phyloP scores from a whole-genome alignment of 2,888 invertebrate genomes.

The Stratiomys singularior region DNA sequence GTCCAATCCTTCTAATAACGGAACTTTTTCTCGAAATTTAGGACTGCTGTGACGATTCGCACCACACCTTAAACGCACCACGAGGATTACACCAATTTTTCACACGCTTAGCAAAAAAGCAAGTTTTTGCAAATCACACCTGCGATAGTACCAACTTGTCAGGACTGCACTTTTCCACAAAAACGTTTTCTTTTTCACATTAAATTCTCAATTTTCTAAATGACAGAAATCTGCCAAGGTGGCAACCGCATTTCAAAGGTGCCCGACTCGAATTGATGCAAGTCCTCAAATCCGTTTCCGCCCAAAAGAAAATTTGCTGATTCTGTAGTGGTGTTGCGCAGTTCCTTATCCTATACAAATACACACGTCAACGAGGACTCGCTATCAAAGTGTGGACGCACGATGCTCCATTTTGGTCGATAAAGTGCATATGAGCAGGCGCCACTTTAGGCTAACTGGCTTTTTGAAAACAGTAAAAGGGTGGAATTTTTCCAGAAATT shows the following conservation, averaged over 20 bases:
- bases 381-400: background rate
- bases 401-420: constrained; percentile 45
- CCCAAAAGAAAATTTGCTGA: constrained; percentile 54
- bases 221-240: constrained; percentile 40
- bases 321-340: constrained; percentile 35
- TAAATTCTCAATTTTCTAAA: too few species aligned
- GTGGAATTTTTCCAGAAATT: constrained; percentile 9
- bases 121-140: background rate
- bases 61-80: constrained; percentile 34
- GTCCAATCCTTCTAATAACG: too few species aligned
- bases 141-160: background rate
- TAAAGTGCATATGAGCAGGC: constrained; percentile 50
- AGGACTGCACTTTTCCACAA: background rate
- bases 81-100: background rate
- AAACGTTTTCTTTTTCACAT: background rate
- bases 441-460: constrained; percentile 41
- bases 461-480: constrained; percentile 30
- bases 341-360: background rate
- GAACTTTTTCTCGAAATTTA: too few species aligned
- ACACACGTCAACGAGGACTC: constrained; percentile 25
- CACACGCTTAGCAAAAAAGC: background rate
- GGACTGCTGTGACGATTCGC: background rate
- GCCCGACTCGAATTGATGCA: constrained; percentile 61
- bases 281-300: constrained; percentile 63
- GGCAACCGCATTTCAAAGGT: constrained; percentile 60